Conservation (phyloP, 64 coral and sea anemone species). For the Dendrophyllia cribrosa region DNA sequence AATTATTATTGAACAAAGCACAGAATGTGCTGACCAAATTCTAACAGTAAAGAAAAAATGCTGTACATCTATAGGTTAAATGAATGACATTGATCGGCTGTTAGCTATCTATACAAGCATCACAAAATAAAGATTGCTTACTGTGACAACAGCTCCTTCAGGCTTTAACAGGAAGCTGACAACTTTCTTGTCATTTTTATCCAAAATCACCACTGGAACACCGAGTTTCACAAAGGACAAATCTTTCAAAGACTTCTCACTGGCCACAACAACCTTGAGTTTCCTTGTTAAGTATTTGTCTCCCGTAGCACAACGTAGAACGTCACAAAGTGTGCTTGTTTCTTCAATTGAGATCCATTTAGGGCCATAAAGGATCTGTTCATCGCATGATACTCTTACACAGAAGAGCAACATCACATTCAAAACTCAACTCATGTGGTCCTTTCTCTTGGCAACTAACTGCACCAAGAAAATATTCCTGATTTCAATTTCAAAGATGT, state of each 20-base stretch:
- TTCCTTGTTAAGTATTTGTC: slow-evolving; percentile 73
- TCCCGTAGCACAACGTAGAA: slow-evolving; percentile 87
- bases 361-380: slow-evolving; percentile 69
- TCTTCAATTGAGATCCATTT: slow-evolving; percentile 91
- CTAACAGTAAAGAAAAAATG: too few relatives aligned
- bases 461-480: slow-evolving; percentile 39
- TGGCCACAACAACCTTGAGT: slow-evolving; percentile 86
- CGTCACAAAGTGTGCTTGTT: slow-evolving; percentile 75
- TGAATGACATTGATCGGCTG: background rate
- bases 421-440: background rate
- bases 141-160: slow-evolving; percentile 44
- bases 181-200: slow-evolving; percentile 85
- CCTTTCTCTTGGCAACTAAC: slow-evolving; percentile 33
- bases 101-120: background rate
- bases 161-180: slow-evolving; percentile 85
- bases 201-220: slow-evolving; percentile 70
- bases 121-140: slow-evolving; percentile 1
- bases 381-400: slow-evolving; percentile 83
- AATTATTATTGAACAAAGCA: too few relatives aligned
- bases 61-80: background rate
- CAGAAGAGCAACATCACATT: slow-evolving; percentile 82
- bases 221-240: slow-evolving; percentile 68
- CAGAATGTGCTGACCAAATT: too few relatives aligned
- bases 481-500: slow-evolving; percentile 33
- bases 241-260: slow-evolving; percentile 75